Base-by-base conservation (phyloP, 30 jellyfish, hydroid and myxozoan genomes). In the Mastigias papua region DNA sequence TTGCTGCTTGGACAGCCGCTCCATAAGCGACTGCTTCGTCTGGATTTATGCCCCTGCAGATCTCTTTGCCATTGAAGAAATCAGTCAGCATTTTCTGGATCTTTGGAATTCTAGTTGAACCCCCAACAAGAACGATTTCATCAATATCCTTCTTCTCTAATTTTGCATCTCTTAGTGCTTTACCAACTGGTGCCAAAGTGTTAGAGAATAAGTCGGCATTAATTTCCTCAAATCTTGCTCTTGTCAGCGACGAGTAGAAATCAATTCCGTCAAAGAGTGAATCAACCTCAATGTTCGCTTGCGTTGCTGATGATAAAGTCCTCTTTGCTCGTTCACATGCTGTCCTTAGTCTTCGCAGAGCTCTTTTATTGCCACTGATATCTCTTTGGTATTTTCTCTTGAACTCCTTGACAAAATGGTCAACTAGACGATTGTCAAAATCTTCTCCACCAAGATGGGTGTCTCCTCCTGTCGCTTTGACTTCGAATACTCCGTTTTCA, bases 21-120 rank as follows among this genome's bases (percentile, higher is more conserved):
- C 99, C 99, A 86, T 86, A 90, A 10, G 99, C 99, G 7, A 95
- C 98, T 70, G 99, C 99, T 70, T 95, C 99, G 89, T 95, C 99
- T 27, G 99, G 99, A 75, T 95, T 95, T 83, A 95, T 87, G 1
- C 95, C 78, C 30, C 89, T 90, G 93, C 94, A 77, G 71, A 90
- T 71, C 78, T 90, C 99, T 76, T 90, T 95, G 28, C 95, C 97
- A 66, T 80, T 78, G 97, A 95, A 95, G 77, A 76, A 90, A 23
- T 95, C 98, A 20, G 76, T 73, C 54, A 95, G 79, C 80, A 90
- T 54, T 29, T 82, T 80, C 70, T 95, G 99, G 8, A 95, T 77
- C 77, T 82, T 81, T 26, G 99, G 99, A 42, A 90, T 90, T 31
- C 99, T 85, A 3, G 99, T 90, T n/a, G 99, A 95, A 0, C 99